These are phyloP conservation scores for Probaryconus sp. DNA, from an alignment of 1,140 invertebrate genomes.

Conservation along the genomic window DNA sequence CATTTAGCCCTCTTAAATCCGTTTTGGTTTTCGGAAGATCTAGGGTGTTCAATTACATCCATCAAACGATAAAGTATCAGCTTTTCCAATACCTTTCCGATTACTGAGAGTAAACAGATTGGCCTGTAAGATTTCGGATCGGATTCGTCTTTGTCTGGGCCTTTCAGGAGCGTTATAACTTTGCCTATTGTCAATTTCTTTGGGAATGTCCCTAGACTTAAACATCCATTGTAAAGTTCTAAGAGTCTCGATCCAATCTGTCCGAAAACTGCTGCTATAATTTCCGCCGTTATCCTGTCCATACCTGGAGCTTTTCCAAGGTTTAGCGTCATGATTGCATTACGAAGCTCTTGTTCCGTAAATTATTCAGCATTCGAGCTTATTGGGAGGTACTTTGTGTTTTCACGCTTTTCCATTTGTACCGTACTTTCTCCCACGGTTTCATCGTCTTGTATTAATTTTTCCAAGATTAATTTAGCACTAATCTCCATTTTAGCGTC, in stretches of 20 bases:
- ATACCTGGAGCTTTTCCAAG: conserved; percentile 61
- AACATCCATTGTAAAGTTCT: conserved; percentile 46
- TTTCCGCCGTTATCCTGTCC: conserved; percentile 53
- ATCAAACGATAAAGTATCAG: conserved; percentile 56
- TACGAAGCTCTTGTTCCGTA: no score
- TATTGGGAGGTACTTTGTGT: no score
- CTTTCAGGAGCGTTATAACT: conserved; percentile 65
- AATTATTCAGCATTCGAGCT: no score
- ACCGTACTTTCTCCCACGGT: no score
- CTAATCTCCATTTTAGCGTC: no score
- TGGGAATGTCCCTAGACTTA: conserved; percentile 64
- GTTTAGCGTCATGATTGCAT: no score
- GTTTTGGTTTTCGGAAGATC: conserved; percentile 61
- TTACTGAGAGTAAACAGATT: conserved; percentile 69
- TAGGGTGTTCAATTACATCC: background rate
- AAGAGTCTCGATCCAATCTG: conserved; percentile 24
- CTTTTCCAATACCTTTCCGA: conserved; percentile 71
- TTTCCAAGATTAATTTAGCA: no score
- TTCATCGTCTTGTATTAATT: no score
- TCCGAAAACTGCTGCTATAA: conserved; percentile 44
- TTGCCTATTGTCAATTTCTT: conserved; percentile 67
- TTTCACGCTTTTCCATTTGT: no score
- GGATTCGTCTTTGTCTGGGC: conserved; percentile 61
- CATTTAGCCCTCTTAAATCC: conserved; percentile 62
- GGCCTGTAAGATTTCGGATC: conserved; percentile 67